A percentile compares a stretch with the other conserved stretches of the same genome.
Conservation (phyloP, 2,113 vertebrate species). For the Salvelinus namaycush region DNA sequence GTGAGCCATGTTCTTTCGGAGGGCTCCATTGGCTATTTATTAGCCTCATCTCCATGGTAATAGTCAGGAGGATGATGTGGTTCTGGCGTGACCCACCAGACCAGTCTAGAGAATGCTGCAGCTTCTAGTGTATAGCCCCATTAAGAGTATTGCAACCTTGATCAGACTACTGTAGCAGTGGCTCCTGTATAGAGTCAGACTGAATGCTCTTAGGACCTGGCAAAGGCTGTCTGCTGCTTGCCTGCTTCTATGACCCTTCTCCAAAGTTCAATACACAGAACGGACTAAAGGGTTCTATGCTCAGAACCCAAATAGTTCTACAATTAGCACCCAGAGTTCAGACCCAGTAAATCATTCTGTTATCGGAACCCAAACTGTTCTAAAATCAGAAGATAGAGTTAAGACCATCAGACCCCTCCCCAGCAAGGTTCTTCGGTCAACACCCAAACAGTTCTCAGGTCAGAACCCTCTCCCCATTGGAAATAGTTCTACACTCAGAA, state of each 20-base stretch:
- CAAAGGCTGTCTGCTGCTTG: slow-evolving; percentile 1
- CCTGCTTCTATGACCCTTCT: neutral
- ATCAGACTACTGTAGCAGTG: slow-evolving; percentile 1
- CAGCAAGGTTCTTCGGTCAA: neutral
- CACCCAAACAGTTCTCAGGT: neutral
- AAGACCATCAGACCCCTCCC: no score
- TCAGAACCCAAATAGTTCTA: no score
- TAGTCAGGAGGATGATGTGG: neutral
- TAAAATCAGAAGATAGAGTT: no score
- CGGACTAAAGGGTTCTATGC: no score
- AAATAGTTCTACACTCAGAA: neutral
- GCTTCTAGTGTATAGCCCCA: neutral
- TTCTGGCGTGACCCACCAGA: slow-evolving; percentile 6
- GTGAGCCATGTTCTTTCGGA: neutral
- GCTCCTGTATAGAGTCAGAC: neutral
- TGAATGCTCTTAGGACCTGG: neutral
- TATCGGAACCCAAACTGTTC: no score
- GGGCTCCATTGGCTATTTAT: slow-evolving; percentile 9
- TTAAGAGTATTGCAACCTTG: slow-evolving; percentile 15
- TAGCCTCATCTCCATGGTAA: neutral
- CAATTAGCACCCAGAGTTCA: no score
- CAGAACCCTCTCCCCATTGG: neutral
- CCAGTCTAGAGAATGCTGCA: slow-evolving; percentile 1
- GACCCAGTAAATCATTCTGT: no score
- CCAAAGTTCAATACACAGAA: neutral